phyloP scores from a whole-genome alignment of 2,888 invertebrate genomes.

The Leucania comma region DNA sequence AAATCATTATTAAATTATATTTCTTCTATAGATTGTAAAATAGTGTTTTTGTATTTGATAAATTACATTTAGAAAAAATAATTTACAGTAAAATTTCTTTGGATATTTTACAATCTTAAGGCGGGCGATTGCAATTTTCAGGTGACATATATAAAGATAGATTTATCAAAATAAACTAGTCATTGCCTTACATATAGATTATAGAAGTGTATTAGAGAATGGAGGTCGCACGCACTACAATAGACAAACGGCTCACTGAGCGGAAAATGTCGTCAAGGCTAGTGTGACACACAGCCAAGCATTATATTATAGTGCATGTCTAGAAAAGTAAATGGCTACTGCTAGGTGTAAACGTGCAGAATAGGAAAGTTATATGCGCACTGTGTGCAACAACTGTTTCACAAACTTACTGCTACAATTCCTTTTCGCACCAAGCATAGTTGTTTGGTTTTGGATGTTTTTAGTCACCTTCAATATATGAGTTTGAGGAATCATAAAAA shows the following conservation, averaged over 20 bases:
- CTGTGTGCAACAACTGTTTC: background rate
- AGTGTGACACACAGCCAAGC: background rate
- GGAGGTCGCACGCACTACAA: slow-evolving; percentile 14
- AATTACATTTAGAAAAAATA: no score
- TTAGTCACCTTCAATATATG: no score
- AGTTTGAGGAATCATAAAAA: no score
- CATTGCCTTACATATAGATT: background rate
- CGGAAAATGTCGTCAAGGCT: slow-evolving; percentile 26
- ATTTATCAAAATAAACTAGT: background rate
- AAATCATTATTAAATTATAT: no score
- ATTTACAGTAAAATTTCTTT: no score
- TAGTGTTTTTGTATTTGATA: no score
- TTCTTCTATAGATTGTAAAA: no score
- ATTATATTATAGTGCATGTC: slow-evolving; percentile 3
- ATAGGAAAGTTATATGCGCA: background rate
- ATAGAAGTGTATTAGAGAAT: slow-evolving; percentile 18
- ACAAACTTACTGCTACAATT: background rate
- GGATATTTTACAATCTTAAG: no score
- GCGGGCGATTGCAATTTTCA: no score
- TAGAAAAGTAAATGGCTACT: background rate
- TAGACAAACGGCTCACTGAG: slow-evolving; percentile 18
- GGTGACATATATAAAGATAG: no score
- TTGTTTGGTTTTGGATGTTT: no score
- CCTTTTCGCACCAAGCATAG: background rate
- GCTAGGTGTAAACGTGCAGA: no score